Evolutionary conservation across 2,113 vertebrate genomes (phyloP), one percentile per base, ranked within the genome.

Genomic region (Rynchops niger): DNA sequence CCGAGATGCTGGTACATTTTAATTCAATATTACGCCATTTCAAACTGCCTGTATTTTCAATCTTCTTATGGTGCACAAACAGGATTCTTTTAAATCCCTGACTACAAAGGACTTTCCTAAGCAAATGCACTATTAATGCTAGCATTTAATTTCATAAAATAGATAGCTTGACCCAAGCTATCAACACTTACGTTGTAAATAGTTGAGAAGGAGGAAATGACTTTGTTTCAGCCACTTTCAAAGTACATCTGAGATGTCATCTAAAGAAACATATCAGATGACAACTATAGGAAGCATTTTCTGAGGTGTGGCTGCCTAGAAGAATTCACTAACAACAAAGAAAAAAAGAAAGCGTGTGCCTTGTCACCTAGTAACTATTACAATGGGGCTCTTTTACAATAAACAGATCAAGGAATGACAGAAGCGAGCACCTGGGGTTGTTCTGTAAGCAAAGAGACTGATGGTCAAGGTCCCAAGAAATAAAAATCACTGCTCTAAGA

Each of bases 291-390:
- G 25, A 94, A 82, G 21, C 11, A 36, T 62, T 34, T 29, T 7
- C 23, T 78, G 43, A 96, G 45, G 40, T 61, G 32, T 34, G 43
- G 65, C 81, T 69, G 11, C 12, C 65, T 34, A 50, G 32, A 82
- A 84, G 15, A 82, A 61, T 38, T 72, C 40, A 85, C 18, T 65
- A 72, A 63, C 42, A 85, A n/a, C 5, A 67, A 16, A 16, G 7
- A 82, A 67, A 71, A 45, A 49, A 81, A 59, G 15, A 43, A 91
- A 87, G 34, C 0, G 2, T 21, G 30, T 20, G 11, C 55, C 70
- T 72, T 58, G 74, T 94, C 82, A 95, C 82, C 90, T 79, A 90
- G 87, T 72, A 90, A 96, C 87, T 79, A 69, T 26, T 70, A 65
- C 81, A 95, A 42, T n/a, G 58, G 52, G 36, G 36, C 45, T 53